Base-by-base conservation (phyloP, 2,888 invertebrate species). In the Eustalomyia histrio region DNA sequence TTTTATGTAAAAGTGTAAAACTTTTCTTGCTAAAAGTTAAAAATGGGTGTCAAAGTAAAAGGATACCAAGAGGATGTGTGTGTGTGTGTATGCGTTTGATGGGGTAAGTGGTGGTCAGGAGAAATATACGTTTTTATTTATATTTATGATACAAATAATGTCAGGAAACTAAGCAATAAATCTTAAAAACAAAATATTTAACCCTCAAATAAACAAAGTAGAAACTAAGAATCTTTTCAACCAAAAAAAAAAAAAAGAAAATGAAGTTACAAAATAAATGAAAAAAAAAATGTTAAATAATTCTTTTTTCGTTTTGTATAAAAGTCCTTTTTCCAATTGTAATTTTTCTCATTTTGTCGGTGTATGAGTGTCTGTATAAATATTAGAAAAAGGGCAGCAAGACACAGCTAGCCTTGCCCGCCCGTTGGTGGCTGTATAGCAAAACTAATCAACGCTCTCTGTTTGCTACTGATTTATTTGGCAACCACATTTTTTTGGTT, bases 401-500 rank as follows among this genome's bases (percentile, higher is more conserved):
- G 52, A 16, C 7, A 29, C 53, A 69, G 50, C 2, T 12, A 12
- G 39, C 43, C 43, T n/a, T 6, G 14, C 5, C 12, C 43, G n/a
- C n/a, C n/a, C 1, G 16, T 14, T 14, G 6, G 43, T n/a, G 5
- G 43, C n/a, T 47, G 43, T 47, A 6, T 60, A 35, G 12, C 17
- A 35, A 39, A 61, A 61, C 60, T 61, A 71, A 71, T 71, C 71
- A 71, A 60, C 60, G 60, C 52, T 61, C 24, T 39, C 18, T 61
- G 43, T 55, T 17, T 55, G 67, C 29, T 24, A 63, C 55, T 68
- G 73, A 88, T 87, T 87, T 88, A 87, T 88, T 88, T 87, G 86
- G 85, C 88, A 86, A 87, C 87, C 88, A 87, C 87, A 80, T 85
- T 87, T 87, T 85, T 86, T 65, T 84, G 85, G 86, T 87, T 76